Conservation (phyloP, 1,140 invertebrate species). For the Thrips palmi region DNA sequence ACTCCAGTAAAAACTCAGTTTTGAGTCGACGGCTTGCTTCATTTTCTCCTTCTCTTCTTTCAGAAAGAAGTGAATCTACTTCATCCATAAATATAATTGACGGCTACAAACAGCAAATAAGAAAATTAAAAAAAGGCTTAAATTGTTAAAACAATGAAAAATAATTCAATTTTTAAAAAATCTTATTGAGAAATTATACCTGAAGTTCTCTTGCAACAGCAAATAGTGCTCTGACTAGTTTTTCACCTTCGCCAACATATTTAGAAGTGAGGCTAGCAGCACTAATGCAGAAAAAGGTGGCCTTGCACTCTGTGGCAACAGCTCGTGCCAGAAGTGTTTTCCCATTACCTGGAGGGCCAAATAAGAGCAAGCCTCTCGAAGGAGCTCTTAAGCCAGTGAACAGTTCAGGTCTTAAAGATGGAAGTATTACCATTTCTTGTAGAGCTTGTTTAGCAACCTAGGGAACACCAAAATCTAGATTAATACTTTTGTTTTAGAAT, state of each 20-base stretch:
- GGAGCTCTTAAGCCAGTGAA: slow-evolving; percentile 86
- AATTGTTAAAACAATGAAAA: neutral
- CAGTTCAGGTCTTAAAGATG: slow-evolving; percentile 82
- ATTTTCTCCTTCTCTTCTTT: slow-evolving; percentile 80
- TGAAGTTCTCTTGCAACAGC: slow-evolving; percentile 81
- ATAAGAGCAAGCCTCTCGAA: slow-evolving; percentile 79
- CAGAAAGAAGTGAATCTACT: slow-evolving; percentile 85
- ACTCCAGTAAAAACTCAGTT: slow-evolving; percentile 95
- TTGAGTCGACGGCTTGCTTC: slow-evolving; percentile 92
- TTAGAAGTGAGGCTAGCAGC: slow-evolving; percentile 97
- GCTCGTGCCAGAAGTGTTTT: slow-evolving; percentile 17
- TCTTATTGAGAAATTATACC: slow-evolving; percentile 19
- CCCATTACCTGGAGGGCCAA: slow-evolving; percentile 87
- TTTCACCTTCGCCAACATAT: slow-evolving; percentile 94
- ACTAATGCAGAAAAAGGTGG: slow-evolving; percentile 95
- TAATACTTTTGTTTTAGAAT: neutral
- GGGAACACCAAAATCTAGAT: slow-evolving; percentile 9
- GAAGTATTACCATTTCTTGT: slow-evolving; percentile 93
- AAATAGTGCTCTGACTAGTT: slow-evolving; percentile 89
- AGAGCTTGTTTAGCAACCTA: slow-evolving; percentile 84
- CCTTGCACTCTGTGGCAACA: slow-evolving; percentile 30
- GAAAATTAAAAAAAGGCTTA: neutral
- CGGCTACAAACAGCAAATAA: slow-evolving; percentile 30
- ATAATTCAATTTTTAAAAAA: neutral
- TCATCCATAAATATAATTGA: slow-evolving; percentile 94